A percentile compares a stretch with the other conserved stretches of the same genome.
Evolutionary conservation across 2,797 vertebrate genomes (phyloP).

Genomic region (Muscicapa comitata): DNA sequence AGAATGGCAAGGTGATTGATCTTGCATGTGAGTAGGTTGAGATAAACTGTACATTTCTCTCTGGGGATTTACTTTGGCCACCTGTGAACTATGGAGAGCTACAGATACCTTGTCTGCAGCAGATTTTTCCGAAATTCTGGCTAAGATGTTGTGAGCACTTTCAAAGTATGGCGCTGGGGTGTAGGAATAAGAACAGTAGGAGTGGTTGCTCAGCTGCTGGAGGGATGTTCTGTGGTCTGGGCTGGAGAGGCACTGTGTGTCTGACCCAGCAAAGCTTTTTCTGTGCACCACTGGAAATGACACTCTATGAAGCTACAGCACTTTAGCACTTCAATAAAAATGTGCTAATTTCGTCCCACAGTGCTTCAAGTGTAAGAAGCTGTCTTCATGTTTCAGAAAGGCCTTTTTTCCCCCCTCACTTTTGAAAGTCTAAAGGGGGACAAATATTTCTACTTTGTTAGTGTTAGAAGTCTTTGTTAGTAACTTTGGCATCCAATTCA

Average conservation of each 20-base stretch:
- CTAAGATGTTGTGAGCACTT: not conserved
- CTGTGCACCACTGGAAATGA: not conserved
- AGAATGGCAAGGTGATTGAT: not conserved
- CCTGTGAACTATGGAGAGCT: not conserved
- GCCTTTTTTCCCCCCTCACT: not conserved
- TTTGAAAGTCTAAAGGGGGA: constrained; percentile 9
- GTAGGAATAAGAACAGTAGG: not conserved
- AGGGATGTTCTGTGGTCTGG: not conserved
- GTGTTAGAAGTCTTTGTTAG: constrained; percentile 81
- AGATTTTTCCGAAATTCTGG: not conserved
- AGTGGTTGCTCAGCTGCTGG: not conserved
- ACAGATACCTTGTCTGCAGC: not conserved
- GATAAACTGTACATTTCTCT: not conserved
- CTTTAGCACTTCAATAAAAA: not conserved
- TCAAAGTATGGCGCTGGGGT: not conserved
- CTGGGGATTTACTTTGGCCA: not conserved
- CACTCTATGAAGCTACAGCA: not conserved
- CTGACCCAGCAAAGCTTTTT: not conserved
- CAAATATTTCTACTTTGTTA: constrained; percentile 35
- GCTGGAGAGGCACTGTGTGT: not conserved
- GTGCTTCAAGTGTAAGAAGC: not conserved
- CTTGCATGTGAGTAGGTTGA: not conserved
- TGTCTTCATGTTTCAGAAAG: constrained; percentile 7
- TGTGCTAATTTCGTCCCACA: not conserved
- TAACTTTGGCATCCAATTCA: constrained; percentile 79